Percentiles rank a stretch among this genome's conserved stretches.
Conservation (phyloP, 1,140 invertebrate genomes). For the Pseudomyrmex concolor region DNA sequence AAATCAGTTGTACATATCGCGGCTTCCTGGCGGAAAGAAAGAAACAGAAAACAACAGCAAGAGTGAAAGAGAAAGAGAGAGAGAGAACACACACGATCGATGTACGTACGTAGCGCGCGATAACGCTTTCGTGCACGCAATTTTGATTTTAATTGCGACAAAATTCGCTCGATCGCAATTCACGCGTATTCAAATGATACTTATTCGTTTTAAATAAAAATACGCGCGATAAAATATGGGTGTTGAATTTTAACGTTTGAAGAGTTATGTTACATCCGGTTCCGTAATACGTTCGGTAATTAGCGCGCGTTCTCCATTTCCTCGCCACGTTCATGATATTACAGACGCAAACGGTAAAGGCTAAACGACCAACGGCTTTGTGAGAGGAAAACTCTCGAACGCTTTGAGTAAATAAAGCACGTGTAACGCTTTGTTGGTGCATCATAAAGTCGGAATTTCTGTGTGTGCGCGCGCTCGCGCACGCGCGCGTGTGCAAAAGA, state of each 20-base stretch:
- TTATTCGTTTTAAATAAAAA: conserved; percentile 6
- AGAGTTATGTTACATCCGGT: neutral
- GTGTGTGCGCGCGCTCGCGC: neutral
- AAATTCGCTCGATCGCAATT: conserved; percentile 2
- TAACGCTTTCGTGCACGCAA: neutral
- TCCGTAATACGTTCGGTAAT: conserved; percentile 24
- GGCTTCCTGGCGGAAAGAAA: conserved; percentile 3
- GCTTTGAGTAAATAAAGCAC: conserved; percentile 62
- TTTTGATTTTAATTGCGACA: conserved; percentile 16
- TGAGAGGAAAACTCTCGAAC: conserved; percentile 42
- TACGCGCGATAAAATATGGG: neutral
- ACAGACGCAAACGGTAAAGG: conserved; percentile 20
- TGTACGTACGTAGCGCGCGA: neutral
- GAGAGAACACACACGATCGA: no score
- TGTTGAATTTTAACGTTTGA: conserved; percentile 22
- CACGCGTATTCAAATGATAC: conserved; percentile 6
- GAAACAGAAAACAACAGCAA: no score
- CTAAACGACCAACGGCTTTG: conserved; percentile 50
- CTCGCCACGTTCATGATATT: conserved; percentile 59
- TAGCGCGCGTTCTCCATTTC: conserved; percentile 27
- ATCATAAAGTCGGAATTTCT: conserved; percentile 34
- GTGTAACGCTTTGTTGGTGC: conserved; percentile 60
- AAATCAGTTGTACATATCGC: conserved; percentile 1
- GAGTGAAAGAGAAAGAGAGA: no score
- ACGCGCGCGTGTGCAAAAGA: neutral